Base-by-base conservation (phyloP, 1,140 invertebrate genomes). In the Bombus confusus region DNA sequence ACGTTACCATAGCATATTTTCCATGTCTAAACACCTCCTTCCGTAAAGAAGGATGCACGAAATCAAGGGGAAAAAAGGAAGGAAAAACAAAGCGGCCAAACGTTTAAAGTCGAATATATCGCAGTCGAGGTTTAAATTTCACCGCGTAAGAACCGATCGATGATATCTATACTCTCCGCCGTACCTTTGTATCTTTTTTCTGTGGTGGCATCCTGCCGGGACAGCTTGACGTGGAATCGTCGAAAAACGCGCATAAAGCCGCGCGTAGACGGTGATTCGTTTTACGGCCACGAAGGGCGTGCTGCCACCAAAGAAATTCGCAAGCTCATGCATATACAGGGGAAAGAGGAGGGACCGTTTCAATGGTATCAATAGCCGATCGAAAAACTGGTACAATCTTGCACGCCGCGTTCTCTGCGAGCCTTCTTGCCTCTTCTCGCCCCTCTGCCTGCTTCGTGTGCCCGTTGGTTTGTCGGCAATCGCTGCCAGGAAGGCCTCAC, bases 321-420 rank as follows among this genome's bases (percentile, higher is more conserved):
- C 91, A 87, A 87, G 90, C 93, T 93, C 93, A 94, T 94, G 91
- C 91, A 93, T 94, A 94, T 93, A 94, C 86, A 91, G 86, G 86
- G 82, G 78, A 75, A 80, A 79, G 78, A 84, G 47, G 57, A 41
- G 80, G 86, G 86, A 82, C 87, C 88, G 86, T 74, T 89, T 88
- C 86, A 83, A 78, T 83, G 90, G 91, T 93, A 94, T 94, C 94
- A 92, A 94, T 94, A 92, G 91, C 90, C 85, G 86, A 81, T 91
- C 86, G 92, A 94, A 95, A 94, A 94, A 95, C 93, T 94, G 93
- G 94, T 93, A 94, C 93, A 94, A 95, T 95, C 93, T 93, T 89
- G 79, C 85, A 85, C 87, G 84, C 80, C 86, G 89, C 87, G 91
- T 85, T 85, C 88, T 74, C 85, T 72, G 75, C 85, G 84, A 77